phyloP scores from a whole-genome alignment of 2,888 invertebrate genomes.

The Spodoptera littoralis region DNA sequence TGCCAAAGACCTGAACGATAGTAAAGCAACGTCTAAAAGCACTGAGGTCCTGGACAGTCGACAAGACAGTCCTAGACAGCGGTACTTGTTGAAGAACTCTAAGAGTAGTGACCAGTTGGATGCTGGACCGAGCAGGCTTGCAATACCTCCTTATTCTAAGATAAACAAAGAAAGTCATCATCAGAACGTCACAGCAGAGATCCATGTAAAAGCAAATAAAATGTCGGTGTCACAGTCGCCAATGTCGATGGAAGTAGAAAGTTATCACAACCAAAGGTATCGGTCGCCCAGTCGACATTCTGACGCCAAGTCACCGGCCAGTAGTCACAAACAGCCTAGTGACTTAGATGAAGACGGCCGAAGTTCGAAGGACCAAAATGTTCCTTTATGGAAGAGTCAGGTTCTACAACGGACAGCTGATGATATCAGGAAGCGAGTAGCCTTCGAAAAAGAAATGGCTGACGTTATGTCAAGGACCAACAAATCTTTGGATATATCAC shows the following conservation, averaged over 20 bases:
- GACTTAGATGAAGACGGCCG: slow-evolving; percentile 71
- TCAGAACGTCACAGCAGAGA: slow-evolving; percentile 84
- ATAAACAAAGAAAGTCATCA: slow-evolving; percentile 63
- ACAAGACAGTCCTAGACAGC: slow-evolving; percentile 75
- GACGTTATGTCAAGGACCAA: slow-evolving; percentile 71
- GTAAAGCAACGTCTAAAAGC: slow-evolving; percentile 85
- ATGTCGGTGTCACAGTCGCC: slow-evolving; percentile 81
- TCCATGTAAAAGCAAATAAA: slow-evolving; percentile 82
- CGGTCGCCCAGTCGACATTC: slow-evolving; percentile 77
- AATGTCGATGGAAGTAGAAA: slow-evolving; percentile 74
- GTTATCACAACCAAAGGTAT: slow-evolving; percentile 71
- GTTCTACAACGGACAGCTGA: slow-evolving; percentile 84
- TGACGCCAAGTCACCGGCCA: slow-evolving; percentile 75
- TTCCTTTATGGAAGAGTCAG: slow-evolving; percentile 82
- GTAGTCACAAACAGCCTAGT: slow-evolving; percentile 63
- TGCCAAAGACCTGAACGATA: slow-evolving; percentile 81
- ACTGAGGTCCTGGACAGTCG: slow-evolving; percentile 82
- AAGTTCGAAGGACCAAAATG: slow-evolving; percentile 64
- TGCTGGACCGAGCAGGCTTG: slow-evolving; percentile 74
- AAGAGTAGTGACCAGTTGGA: slow-evolving; percentile 83
- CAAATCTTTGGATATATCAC: slow-evolving; percentile 83
- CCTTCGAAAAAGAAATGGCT: slow-evolving; percentile 81
- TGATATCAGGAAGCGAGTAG: slow-evolving; percentile 80
- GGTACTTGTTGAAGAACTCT: slow-evolving; percentile 76
- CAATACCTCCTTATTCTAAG: slow-evolving; percentile 71